Base-by-base conservation (phyloP, 1,140 invertebrate species). In the Solen grandis region DNA sequence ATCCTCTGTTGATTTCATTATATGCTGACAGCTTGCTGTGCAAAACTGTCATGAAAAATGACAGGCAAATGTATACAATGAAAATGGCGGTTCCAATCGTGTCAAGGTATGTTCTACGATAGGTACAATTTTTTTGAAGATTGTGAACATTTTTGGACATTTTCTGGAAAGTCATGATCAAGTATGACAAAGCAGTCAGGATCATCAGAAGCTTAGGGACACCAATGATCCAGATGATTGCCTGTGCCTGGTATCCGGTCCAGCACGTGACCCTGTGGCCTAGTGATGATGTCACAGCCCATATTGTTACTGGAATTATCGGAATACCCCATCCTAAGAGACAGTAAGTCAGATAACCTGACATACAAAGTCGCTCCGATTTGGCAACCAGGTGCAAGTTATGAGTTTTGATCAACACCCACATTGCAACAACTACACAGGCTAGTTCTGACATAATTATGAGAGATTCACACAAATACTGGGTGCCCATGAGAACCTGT, bases 271-370 rank as follows among this genome's bases (percentile, higher is more conserved):
- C 31, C 27, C 41, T 76, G 14, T 76, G 14, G 55, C 36, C 41
- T 2, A 65, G 35, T 31, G 35, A 54, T 35, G 62, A 31, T 13
- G 60, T 65, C 25, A 76, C 73, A 14, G 60, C 27, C 73, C 73
- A 76, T 0, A 65, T 54, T 5, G 50, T 22, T 29, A 31, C 55
- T 3, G 73, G 73, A 33, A 76, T 38, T 22, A 57, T 3, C 2
- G 73, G 46, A 25, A 63, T n/a, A 19, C 59, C 59, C 73, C 73
- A 76, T 3, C 60, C 73, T 41, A 76, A 27, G 27, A 76, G 8
- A 65, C 50, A 27, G 33, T 76, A 76, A 1, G 46, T 52, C 36
- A 52, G 36, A 55, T 76, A 76, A 22, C 29, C 60, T 19, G 62
- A 14, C 59, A 31, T 50, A 14, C 73, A n/a, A 0, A 54, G 36